phyloP scores from a whole-genome alignment of 2,888 invertebrate genomes.

The Polyommatus icarus region DNA sequence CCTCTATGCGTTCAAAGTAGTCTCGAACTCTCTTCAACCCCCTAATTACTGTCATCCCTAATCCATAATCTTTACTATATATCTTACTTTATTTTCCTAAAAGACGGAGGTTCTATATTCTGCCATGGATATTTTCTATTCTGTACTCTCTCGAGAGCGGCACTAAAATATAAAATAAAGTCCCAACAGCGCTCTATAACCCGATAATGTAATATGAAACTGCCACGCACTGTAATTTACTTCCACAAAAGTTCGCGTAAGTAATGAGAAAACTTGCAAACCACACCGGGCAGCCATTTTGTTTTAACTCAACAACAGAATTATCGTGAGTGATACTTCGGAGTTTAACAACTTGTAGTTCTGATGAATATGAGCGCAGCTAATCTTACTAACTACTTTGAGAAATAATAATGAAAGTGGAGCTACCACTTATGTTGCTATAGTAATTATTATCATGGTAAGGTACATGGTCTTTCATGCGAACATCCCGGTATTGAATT shows the following conservation, averaged over 20 bases:
- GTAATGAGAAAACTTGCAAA: slow-evolving; percentile 43
- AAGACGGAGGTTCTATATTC: too few relatives aligned
- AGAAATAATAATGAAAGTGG: neutral
- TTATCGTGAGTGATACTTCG: slow-evolving; percentile 38
- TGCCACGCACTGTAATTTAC: slow-evolving; percentile 41
- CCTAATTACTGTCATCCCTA: too few relatives aligned
- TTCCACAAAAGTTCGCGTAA: slow-evolving; percentile 41
- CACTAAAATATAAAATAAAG: slow-evolving; percentile 8
- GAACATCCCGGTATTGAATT: too few relatives aligned
- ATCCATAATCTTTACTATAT: too few relatives aligned
- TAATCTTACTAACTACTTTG: neutral
- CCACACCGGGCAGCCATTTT: slow-evolving; percentile 38
- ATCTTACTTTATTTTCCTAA: too few relatives aligned
- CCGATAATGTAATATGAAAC: slow-evolving; percentile 36
- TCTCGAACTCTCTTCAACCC: too few relatives aligned
- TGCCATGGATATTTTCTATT: neutral
- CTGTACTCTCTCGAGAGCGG: neutral
- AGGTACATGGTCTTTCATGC: too few relatives aligned
- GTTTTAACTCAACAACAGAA: slow-evolving; percentile 36
- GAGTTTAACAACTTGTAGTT: slow-evolving; percentile 8
- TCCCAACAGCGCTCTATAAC: slow-evolving; percentile 32
- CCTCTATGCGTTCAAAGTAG: too few relatives aligned
- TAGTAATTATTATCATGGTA: too few relatives aligned
- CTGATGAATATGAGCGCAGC: slow-evolving; percentile 5
- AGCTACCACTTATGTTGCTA: too few relatives aligned